Conservation (phyloP, 2,113 vertebrate species). For the Natator depressus region DNA sequence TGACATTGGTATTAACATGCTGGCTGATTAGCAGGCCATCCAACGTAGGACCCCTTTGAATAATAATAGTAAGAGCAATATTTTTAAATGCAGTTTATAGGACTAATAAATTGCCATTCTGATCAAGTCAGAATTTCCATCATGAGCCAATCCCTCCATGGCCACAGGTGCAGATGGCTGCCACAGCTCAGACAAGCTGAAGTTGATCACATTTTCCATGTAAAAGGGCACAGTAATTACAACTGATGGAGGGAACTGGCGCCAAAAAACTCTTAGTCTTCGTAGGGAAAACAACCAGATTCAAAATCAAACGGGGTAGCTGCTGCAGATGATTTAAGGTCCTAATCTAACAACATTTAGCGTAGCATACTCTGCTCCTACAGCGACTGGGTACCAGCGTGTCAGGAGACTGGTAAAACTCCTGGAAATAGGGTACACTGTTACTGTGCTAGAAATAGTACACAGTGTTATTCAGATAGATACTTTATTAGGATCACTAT, state of each 20-base stretch:
- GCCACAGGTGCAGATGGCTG: slow-evolving; percentile 71
- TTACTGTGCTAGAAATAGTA: not conserved
- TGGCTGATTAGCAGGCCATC: slow-evolving; percentile 44
- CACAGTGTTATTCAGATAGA: not conserved
- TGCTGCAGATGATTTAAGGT: slow-evolving; percentile 60
- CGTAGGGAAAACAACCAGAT: not conserved
- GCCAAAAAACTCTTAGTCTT: slow-evolving; percentile 47
- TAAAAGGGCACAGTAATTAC: slow-evolving; percentile 65
- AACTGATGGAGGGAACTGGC: slow-evolving; percentile 56
- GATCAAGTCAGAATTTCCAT: slow-evolving; percentile 71
- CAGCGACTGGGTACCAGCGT: not conserved
- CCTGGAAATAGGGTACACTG: slow-evolving; percentile 5
- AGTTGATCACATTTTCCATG: slow-evolving; percentile 70
- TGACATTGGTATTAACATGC: slow-evolving; percentile 35
- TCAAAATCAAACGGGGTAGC: slow-evolving; percentile 54
- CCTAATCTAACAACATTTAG: slow-evolving; percentile 65
- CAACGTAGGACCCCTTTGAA: slow-evolving; percentile 44
- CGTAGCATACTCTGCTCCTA: slow-evolving; percentile 45
- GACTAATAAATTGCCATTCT: slow-evolving; percentile 61
- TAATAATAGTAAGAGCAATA: slow-evolving; percentile 40
- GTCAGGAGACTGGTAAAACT: slow-evolving; percentile 9
- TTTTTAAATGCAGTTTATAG: slow-evolving; percentile 44
- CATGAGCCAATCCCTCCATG: slow-evolving; percentile 56
- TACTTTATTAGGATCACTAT: slow-evolving; percentile 28
- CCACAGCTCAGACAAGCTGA: slow-evolving; percentile 52